Base-by-base conservation (phyloP, 23 tunicate species). In the Trididemnum miniatum region DNA sequence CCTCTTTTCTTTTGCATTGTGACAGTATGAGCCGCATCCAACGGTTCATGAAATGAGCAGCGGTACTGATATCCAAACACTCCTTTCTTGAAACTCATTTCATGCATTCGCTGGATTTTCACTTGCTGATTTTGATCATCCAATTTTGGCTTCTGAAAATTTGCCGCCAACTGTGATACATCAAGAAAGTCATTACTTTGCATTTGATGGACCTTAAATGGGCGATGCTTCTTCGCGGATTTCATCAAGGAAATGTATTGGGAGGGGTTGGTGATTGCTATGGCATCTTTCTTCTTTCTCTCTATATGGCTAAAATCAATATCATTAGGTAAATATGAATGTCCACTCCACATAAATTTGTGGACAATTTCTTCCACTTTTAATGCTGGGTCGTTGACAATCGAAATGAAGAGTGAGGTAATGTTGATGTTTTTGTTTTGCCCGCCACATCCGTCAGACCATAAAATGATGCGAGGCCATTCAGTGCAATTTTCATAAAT, bases 321-420 rank as follows among this genome's bases (percentile, higher is more conserved):
- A 63, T 63, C 69, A 63, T 63, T 63, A 15, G 69, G 69, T 24
- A n/a, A 63, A 63, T 63, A 63, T 4, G 25, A 63, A 24, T n/a
- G 69, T 18, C 69, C 69, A 63, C 69, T 63, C 69, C 69, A 63
- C 25, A 63, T 18, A 63, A 63, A 63, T 26, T 26, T 63, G 69
- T 63, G n/a, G 7, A 24, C 4, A 5, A 63, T 63, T 63, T 63
- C n/a, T 7, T 63, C n/a, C 4, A 63, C 5, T 4, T 63, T 63
- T 4, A 15, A 4, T 7, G 7, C 7, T n/a, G 7, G 7, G n/a
- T 63, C 69, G n/a, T 63, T 63, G 18, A 63, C 69, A 22, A 63
- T 7, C 18, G 69, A 63, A 4, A 63, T n/a, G 25, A 63, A 26
- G 7, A 63, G n/a, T 63, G 69, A 18, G 7, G 28, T 24, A 7